phyloP scores from a whole-genome alignment of 2,113 vertebrate species.

The Dissostichus mawsoni region DNA sequence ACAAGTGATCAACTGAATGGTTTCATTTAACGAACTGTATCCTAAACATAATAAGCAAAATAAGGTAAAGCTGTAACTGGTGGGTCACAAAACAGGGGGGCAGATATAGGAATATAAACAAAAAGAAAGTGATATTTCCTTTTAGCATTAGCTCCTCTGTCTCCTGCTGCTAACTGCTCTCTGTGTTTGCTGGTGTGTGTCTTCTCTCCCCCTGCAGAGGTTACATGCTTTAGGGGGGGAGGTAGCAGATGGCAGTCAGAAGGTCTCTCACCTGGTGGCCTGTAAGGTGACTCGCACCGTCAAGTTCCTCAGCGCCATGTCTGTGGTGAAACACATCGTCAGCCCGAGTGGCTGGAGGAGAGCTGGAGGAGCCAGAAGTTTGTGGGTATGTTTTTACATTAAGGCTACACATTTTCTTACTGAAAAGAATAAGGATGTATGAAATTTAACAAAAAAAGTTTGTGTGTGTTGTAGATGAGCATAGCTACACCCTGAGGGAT shows the following conservation, averaged over 20 bases:
- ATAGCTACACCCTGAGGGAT: constrained; percentile 90
- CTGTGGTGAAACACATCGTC: constrained; percentile 93
- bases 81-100: too few species aligned
- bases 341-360: constrained; percentile 96
- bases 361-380: constrained; percentile 95
- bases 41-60: too few species aligned
- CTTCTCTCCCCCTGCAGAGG: constrained; percentile 80
- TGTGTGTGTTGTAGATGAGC: constrained; percentile 87
- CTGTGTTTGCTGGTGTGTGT: background rate
- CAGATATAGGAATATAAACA: too few species aligned
- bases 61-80: too few species aligned
- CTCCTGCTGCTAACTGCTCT: too few species aligned
- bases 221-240: constrained; percentile 94
- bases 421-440: background rate
- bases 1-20: too few species aligned
- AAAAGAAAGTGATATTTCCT: too few species aligned
- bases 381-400: constrained; percentile 62
- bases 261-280: constrained; percentile 94
- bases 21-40: too few species aligned
- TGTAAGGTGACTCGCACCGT: constrained; percentile 95
- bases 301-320: constrained; percentile 97
- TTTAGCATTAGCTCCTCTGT: too few species aligned
- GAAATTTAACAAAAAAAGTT: background rate
- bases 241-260: constrained; percentile 90
- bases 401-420: background rate